Conservation (phyloP, 2,888 invertebrate genomes). For the Acholoe squamosa region DNA sequence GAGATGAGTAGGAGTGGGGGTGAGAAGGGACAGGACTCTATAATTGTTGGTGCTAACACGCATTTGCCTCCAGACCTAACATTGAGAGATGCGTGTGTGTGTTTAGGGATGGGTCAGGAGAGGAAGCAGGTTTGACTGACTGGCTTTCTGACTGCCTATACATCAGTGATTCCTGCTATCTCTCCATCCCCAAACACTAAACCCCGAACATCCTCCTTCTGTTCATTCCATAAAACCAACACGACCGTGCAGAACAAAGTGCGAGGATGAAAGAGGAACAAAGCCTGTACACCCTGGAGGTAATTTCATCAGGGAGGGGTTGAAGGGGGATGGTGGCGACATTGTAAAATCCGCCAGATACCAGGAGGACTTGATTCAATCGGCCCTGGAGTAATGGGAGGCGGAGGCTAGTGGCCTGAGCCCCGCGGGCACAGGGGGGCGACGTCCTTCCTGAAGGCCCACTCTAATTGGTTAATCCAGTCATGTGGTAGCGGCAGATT, state of each 20-base stretch:
- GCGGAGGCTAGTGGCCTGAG: background rate
- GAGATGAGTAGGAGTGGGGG: background rate
- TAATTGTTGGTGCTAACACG: background rate
- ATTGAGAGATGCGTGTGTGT: background rate
- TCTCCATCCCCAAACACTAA: background rate
- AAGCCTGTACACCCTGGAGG: conserved; percentile 27
- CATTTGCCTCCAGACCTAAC: background rate
- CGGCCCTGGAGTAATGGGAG: conserved; percentile 21
- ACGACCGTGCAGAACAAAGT: conserved; percentile 4
- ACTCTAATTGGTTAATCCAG: conserved; percentile 58
- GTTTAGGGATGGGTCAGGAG: background rate
- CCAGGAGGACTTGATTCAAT: conserved; percentile 33
- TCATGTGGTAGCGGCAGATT: conserved; percentile 59
- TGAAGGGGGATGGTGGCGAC: background rate
- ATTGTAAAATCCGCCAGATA: conserved; percentile 49
- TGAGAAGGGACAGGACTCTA: too few relatives aligned
- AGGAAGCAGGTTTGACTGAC: background rate
- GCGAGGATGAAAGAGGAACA: conserved; percentile 24
- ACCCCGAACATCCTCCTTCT: background rate
- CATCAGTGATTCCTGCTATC: background rate
- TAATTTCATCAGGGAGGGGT: conserved; percentile 28
- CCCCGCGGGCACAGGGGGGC: background rate
- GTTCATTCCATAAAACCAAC: conserved; percentile 53
- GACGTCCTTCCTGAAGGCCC: conserved; percentile 18
- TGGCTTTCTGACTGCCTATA: background rate